Conservation (phyloP, 2,797 vertebrate genomes). For the Lepus oiostolus region DNA sequence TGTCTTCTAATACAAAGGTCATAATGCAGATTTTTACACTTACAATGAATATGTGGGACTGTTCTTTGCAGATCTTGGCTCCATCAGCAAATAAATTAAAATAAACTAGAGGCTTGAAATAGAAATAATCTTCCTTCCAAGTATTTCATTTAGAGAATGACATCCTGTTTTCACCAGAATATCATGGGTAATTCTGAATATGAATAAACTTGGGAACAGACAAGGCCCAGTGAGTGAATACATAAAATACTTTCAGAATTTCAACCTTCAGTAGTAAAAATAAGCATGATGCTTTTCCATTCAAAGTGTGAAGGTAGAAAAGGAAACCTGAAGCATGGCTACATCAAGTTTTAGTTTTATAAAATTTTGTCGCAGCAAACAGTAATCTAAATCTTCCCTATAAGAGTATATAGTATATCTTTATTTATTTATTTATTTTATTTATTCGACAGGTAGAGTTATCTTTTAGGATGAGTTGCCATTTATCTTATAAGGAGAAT, state of each 20-base stretch:
- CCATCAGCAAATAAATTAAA: slow-evolving; percentile 84
- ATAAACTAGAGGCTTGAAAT: slow-evolving; percentile 79
- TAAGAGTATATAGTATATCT: slow-evolving; percentile 1
- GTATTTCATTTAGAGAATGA: slow-evolving; percentile 76
- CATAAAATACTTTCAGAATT: slow-evolving; percentile 69
- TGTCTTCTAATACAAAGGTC: slow-evolving; percentile 78
- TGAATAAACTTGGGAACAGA: slow-evolving; percentile 76
- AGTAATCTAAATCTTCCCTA: neutral
- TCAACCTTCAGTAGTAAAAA: slow-evolving; percentile 71
- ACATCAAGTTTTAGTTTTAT: slow-evolving; percentile 54
- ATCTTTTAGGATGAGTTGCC: neutral
- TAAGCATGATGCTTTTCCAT: slow-evolving; percentile 60
- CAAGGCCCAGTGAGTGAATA: slow-evolving; percentile 64
- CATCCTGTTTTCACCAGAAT: slow-evolving; percentile 79
- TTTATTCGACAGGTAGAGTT: too few species aligned
- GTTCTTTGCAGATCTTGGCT: slow-evolving; percentile 77
- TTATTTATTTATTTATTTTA: too few species aligned
- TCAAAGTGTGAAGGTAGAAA: slow-evolving; percentile 62
- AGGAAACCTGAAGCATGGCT: slow-evolving; percentile 42
- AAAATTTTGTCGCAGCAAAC: slow-evolving; percentile 49
- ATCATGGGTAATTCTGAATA: slow-evolving; percentile 78
- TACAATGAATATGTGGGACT: slow-evolving; percentile 68
- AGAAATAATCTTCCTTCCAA: slow-evolving; percentile 80
- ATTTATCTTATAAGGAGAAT: slow-evolving; percentile 29
- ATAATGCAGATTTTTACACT: slow-evolving; percentile 68